Percentiles rank a stretch among this genome's conserved stretches.
phyloP scores from a whole-genome alignment of 2,113 vertebrate species.

The Daubentonia madagascariensis region DNA sequence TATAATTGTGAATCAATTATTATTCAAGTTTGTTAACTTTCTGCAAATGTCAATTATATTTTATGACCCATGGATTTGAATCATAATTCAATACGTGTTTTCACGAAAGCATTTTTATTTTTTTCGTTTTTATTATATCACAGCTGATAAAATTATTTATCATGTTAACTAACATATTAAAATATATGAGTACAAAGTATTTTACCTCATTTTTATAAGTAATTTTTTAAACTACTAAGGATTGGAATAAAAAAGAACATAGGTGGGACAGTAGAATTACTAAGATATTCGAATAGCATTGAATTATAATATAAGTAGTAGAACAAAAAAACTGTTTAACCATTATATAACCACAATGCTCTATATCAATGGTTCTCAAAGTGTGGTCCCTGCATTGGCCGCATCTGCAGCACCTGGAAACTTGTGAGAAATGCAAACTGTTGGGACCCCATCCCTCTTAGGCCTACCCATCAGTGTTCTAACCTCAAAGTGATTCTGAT shows the following conservation, averaged over 20 bases:
- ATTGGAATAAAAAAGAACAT: neutral
- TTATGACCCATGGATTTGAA: constrained; percentile 35
- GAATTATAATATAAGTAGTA: neutral
- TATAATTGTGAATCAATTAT: constrained; percentile 54
- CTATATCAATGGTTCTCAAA: neutral
- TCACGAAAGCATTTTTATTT: neutral
- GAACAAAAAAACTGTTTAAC: neutral
- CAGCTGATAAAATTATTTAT: constrained; percentile 60
- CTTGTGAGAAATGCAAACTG: neutral
- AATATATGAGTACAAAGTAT: constrained; percentile 56
- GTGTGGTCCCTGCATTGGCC: neutral
- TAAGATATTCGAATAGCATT: neutral
- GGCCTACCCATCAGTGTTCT: neutral
- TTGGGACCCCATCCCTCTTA: too few relatives aligned
- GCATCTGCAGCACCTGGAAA: neutral
- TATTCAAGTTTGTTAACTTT: constrained; percentile 64
- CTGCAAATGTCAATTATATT: constrained; percentile 39
- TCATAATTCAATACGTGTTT: constrained; percentile 56
- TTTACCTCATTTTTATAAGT: constrained; percentile 10
- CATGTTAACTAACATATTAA: constrained; percentile 55
- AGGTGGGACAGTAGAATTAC: neutral
- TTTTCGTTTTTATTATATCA: constrained; percentile 45
- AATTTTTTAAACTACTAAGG: constrained; percentile 9
- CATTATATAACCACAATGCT: neutral
- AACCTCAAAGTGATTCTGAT: neutral